These are phyloP conservation scores for Chelon auratus DNA, from an alignment of 2,797 vertebrate species.

Conservation along the genomic window DNA sequence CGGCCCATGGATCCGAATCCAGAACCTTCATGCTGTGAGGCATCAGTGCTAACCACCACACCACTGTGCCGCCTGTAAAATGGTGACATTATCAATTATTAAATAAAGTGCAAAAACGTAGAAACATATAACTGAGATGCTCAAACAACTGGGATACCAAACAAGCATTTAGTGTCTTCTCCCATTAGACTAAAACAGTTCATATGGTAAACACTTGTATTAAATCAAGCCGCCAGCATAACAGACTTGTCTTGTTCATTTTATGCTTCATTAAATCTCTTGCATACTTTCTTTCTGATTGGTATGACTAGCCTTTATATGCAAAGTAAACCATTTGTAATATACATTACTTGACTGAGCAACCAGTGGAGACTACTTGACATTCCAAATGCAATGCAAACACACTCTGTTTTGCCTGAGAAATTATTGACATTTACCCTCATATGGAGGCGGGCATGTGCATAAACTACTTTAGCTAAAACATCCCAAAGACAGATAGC, in stretches of 20 bases:
- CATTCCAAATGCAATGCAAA: conserved; percentile 33
- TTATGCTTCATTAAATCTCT: background rate
- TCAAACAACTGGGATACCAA: background rate
- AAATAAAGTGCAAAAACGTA: too few species aligned
- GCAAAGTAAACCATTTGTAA: background rate
- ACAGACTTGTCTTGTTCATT: background rate
- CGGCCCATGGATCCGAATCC: too few species aligned
- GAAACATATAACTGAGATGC: background rate
- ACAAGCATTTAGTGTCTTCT: background rate
- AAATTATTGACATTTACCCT: conserved; percentile 53
- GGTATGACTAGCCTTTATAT: background rate
- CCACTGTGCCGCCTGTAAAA: too few species aligned
- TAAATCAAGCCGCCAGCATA: background rate
- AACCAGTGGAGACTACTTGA: background rate
- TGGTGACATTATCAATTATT: too few species aligned
- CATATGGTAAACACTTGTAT: background rate
- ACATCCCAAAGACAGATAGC: conserved; percentile 48
- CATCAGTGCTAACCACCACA: too few species aligned
- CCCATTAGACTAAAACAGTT: background rate
- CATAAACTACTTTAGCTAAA: conserved; percentile 58
- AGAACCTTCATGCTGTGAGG: too few species aligned
- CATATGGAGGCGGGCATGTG: conserved; percentile 25
- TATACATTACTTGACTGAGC: background rate
- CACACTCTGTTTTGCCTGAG: conserved; percentile 29
- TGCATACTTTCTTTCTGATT: conserved; percentile 3